Base-by-base conservation (phyloP, 35 echinoderm and acorn worm species). In the Hemicentrotus pulcherrimus region DNA sequence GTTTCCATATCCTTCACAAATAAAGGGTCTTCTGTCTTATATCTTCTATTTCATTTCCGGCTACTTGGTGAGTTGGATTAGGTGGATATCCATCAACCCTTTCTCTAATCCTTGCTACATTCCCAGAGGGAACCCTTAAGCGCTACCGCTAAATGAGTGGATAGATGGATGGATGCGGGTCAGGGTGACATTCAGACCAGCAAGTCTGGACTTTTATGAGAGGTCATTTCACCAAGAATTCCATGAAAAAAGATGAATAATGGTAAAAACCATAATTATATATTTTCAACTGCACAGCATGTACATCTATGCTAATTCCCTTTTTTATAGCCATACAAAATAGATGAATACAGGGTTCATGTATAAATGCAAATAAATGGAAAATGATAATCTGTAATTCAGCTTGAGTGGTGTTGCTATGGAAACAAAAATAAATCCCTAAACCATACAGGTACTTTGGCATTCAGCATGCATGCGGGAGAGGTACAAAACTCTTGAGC, bases 1-100 rank as follows among this genome's bases (percentile, higher is more conserved):
- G 65, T 78, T 78, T 78, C 65, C 22, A 78, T 78, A 78, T 78
- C 65, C 65, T 78, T 78, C 65, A 78, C 65, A 78, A 78, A 78
- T 78, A 78, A 78, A 78, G 1, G n/a, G n/a, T n/a, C n/a, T n/a
- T n/a, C n/a, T n/a, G n/a, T n/a, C n/a, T n/a, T n/a, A n/a, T 22
- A 0, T 78, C 65, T n/a, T 78, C 28, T 18, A 78, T 28, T 78
- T n/a, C 65, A 78, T 78, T 78, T 78, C 65, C 65, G n/a, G 19
- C 65, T 78, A 78, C 65, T 78, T n/a, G 65, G 65, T 78, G 65
- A 78, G 28, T 22, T 78, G 19, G 65, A 78, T 78, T 78, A 78
- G 65, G n/a, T 4, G 65, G 65, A n/a, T 78, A 78, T 78, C 65
- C 28, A 78, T 78, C 65, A 78, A 28, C 65, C 28, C 65, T 78